These are phyloP conservation scores for Apamea crenata DNA, from an alignment of 2,888 invertebrate genomes.

Conservation along the genomic window DNA sequence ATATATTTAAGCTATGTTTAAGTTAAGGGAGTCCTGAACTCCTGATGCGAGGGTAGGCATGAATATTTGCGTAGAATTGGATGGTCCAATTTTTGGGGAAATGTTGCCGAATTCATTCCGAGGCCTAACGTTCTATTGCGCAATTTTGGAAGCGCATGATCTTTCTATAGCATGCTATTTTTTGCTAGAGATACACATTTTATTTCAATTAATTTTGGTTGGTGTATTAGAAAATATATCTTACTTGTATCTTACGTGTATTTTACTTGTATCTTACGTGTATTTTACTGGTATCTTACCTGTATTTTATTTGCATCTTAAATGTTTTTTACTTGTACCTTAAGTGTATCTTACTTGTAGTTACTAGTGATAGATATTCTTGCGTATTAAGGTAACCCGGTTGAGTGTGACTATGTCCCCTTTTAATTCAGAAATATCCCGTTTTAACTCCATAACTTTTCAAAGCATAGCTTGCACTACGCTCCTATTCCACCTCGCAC, in stretches of 20 bases:
- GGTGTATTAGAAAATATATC: too few species aligned
- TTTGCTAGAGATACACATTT: too few species aligned
- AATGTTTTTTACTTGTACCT: too few species aligned
- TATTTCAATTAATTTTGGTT: too few species aligned
- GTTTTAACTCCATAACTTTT: background rate
- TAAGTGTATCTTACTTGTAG: too few species aligned
- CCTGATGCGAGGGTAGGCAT: constrained; percentile 21
- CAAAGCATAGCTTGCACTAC: constrained; percentile 15
- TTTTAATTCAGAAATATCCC: background rate
- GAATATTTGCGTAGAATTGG: constrained; percentile 30
- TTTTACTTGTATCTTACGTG: too few species aligned
- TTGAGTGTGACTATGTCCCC: background rate
- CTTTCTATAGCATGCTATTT: background rate
- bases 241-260: too few species aligned
- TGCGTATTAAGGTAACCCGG: background rate
- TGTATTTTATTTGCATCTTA: too few species aligned
- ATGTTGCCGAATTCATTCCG: background rate
- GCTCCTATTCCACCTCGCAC: constrained; percentile 19
- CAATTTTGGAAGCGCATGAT: background rate
- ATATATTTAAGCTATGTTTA: constrained; percentile 47
- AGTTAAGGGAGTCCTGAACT: background rate
- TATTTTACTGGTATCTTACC: too few species aligned
- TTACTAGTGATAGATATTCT: background rate
- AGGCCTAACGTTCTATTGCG: background rate
- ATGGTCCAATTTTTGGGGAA: constrained; percentile 4